Evolutionary conservation across 2,113 vertebrate species (phyloP), one percentile per base, ranked within the genome.

Genomic region (Macroglossus sobrinus): DNA sequence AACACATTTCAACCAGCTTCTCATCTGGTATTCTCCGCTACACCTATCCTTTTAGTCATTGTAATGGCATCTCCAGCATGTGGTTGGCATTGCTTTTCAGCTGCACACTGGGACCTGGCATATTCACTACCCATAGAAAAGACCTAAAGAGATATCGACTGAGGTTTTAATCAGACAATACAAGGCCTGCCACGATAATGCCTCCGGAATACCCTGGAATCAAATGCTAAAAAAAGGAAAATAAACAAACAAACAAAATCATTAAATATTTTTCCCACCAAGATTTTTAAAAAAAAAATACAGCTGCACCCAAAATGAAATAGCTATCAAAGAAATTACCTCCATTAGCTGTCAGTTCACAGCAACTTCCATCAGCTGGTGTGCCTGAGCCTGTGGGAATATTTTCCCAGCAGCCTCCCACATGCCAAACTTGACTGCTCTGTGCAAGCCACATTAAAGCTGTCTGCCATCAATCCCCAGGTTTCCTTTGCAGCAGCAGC

Each of bases 321-420:
- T 78, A 94, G 95, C 97, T 98, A 97, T 98, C 97, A 97, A 97
- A 98, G 96, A 94, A 97, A 96, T 88, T 82, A 96, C 85, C 81
- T 69, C 97, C 93, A 97, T 97, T 98, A 98, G 91, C 95, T 98
- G 97, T 98, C 98, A 98, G 96, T 97, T 98, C 97, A 98, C 82
- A 95, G 97, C 92, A 98, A 97, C 97, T 98, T 98, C 98, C 97
- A 98, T 98, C 98, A 98, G 97, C 87, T 98, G 96, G 95, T 97
- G 97, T 97, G 97, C 96, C 93, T 80, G 76, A 97, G 98, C 98
- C 98, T 97, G 96, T 55, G 69, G 98, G 91, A 96, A 97, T 97
- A 96, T 94, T 97, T 98, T 97, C 91, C 96, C 97, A 98, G 97
- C 97, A 98, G 97, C 98, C 96, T 98, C 98, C 98, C 96, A 97